phyloP scores from a whole-genome alignment of 2,797 vertebrate genomes.

The Lepidocolaptes lacrymiger region DNA sequence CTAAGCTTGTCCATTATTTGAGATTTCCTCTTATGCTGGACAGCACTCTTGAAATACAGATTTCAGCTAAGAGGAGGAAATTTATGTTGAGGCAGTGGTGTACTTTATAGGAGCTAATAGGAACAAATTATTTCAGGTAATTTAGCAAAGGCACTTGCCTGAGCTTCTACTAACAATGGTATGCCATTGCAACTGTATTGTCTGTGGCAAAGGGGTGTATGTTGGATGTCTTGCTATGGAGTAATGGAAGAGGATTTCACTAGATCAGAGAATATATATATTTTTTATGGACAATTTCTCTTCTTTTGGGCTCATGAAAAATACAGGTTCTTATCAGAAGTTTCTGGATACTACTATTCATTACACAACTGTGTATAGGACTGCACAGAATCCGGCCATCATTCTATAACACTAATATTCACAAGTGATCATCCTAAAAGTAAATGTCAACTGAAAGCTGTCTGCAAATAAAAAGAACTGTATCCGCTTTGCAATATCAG shows the following conservation, averaged over 20 bases:
- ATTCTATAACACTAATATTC: neutral
- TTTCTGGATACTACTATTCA: neutral
- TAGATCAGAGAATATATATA: neutral
- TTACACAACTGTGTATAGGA: neutral
- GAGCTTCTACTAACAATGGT: neutral
- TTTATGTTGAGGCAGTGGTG: accelerated
- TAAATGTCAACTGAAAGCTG: neutral
- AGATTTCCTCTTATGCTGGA: neutral
- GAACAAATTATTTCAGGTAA: neutral
- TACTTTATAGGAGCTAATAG: neutral
- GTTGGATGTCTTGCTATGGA: neutral
- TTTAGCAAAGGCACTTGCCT: neutral
- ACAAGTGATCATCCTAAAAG: neutral
- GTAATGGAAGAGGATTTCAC: neutral
- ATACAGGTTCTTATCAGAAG: neutral
- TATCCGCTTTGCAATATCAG: neutral
- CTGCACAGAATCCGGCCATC: neutral
- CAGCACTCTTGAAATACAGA: neutral
- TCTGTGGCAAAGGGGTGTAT: neutral
- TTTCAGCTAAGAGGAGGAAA: neutral
- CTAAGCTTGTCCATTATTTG: neutral
- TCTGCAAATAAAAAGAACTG: neutral
- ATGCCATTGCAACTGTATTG: neutral
- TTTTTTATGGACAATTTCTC: neutral
- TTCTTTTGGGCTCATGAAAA: neutral